phyloP scores from a whole-genome alignment of 2,797 vertebrate species.

The Anguilla obscura region DNA sequence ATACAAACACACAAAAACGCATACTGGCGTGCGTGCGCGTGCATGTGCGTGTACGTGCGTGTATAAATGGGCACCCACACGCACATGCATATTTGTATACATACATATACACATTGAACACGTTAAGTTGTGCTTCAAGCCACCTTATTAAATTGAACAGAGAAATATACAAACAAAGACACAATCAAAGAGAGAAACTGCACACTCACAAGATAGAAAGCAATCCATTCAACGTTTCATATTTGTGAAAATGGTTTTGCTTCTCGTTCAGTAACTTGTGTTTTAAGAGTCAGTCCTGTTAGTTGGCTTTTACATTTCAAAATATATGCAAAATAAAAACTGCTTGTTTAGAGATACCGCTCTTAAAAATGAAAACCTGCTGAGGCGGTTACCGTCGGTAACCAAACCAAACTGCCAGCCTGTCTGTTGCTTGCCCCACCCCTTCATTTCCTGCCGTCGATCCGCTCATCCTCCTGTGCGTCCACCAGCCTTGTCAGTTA shows the following conservation, averaged over 20 bases:
- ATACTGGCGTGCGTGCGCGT: conserved; percentile 37
- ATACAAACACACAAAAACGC: conserved; percentile 36
- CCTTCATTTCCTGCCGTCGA: neutral
- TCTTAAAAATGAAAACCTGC: conserved; percentile 9
- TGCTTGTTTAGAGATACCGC: neutral
- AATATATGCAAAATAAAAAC: conserved; percentile 10
- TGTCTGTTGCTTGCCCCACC: conserved; percentile 1
- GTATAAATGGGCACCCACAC: conserved; percentile 23
- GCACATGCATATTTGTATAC: conserved; percentile 34
- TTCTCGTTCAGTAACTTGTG: conserved; percentile 31
- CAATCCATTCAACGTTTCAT: conserved; percentile 20
- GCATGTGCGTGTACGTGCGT: conserved; percentile 31
- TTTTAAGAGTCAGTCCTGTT: conserved; percentile 45
- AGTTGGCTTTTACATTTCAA: conserved; percentile 43
- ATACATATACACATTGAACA: conserved; percentile 29
- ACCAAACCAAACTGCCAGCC: neutral
- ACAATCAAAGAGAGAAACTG: conserved; percentile 35
- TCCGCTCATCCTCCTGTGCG: conserved; percentile 17
- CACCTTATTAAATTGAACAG: conserved; percentile 45
- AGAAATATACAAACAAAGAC: conserved; percentile 47
- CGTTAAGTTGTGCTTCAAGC: conserved; percentile 51
- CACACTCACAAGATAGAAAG: conserved; percentile 42
- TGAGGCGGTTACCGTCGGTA: neutral
- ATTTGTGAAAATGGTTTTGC: conserved; percentile 28
- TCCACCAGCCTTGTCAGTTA: neutral